phyloP scores from a whole-genome alignment of 2,113 vertebrate species.

The Miniopterus natalensis region DNA sequence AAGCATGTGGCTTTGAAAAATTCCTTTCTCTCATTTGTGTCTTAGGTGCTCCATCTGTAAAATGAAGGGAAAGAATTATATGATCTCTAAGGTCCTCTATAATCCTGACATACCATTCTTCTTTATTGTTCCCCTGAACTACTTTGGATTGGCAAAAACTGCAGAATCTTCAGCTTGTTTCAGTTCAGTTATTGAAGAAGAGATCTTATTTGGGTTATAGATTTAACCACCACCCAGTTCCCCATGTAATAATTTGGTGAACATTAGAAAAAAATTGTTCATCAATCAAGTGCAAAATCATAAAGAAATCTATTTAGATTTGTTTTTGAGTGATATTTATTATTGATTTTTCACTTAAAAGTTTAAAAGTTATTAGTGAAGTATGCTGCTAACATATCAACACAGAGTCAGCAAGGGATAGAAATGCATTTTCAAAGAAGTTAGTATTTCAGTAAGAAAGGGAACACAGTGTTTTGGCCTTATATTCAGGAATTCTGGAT shows the following conservation, averaged over 20 bases:
- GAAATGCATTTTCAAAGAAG: neutral
- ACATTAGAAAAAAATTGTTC: neutral
- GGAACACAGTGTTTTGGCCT: neutral
- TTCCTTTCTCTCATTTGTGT: neutral
- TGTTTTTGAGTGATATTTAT: neutral
- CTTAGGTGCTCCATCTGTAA: neutral
- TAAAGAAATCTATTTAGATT: slow-evolving; percentile 14
- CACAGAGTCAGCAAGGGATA: neutral
- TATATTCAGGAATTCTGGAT: neutral
- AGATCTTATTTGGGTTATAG: neutral
- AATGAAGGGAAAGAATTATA: neutral
- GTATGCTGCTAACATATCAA: neutral
- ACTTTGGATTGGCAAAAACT: neutral
- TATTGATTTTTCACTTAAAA: neutral
- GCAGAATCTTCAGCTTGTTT: neutral
- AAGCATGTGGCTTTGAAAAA: neutral
- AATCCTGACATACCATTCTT: neutral
- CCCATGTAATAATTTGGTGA: neutral
- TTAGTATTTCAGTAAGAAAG: neutral
- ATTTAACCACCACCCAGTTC: slow-evolving; percentile 4
- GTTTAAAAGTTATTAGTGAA: slow-evolving; percentile 38
- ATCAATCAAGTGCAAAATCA: slow-evolving; percentile 31
- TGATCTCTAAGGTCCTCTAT: neutral
- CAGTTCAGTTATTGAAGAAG: slow-evolving; percentile 13
- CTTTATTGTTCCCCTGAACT: neutral